phyloP scores from a whole-genome alignment of 2,888 invertebrate species.

The Calameuta idolon region DNA sequence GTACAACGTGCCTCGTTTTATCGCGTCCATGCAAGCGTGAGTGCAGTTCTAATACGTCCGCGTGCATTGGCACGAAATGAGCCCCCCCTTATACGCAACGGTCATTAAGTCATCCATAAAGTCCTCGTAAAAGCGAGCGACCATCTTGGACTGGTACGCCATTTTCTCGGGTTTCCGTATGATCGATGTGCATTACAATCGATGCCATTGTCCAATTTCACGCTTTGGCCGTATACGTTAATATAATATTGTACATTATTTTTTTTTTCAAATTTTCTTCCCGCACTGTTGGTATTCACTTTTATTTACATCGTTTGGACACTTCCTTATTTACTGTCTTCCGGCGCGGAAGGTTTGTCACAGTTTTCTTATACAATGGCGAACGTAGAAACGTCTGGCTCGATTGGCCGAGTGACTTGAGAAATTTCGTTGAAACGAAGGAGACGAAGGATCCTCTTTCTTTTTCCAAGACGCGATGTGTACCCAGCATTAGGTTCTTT shows the following conservation, averaged over 20 bases:
- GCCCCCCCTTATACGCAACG: conserved; percentile 35
- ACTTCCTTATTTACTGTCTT: neutral
- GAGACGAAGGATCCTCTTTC: conserved; percentile 12
- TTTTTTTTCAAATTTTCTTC: no score
- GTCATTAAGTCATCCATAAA: conserved; percentile 52
- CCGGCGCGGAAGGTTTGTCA: neutral
- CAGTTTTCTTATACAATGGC: neutral
- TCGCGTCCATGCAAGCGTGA: conserved; percentile 14
- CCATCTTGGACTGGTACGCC: conserved; percentile 44
- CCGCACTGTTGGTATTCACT: neutral
- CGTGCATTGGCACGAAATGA: conserved; percentile 43
- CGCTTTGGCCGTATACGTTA: neutral
- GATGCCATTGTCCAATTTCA: neutral
- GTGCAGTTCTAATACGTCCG: conserved; percentile 36
- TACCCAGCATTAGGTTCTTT: conserved; percentile 24
- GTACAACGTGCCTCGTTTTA: conserved; percentile 15
- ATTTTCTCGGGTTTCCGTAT: conserved; percentile 37
- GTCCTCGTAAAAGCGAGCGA: conserved; percentile 46
- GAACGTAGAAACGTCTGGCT: neutral
- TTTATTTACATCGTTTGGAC: neutral
- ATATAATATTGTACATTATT: neutral
- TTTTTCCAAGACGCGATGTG: conserved; percentile 22
- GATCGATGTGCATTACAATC: conserved; percentile 1
- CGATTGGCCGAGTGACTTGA: neutral
- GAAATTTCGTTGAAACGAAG: conserved; percentile 3